Evolutionary conservation across 2,888 invertebrate genomes (phyloP).

Genomic region (Napeogenes sylphis): DNA sequence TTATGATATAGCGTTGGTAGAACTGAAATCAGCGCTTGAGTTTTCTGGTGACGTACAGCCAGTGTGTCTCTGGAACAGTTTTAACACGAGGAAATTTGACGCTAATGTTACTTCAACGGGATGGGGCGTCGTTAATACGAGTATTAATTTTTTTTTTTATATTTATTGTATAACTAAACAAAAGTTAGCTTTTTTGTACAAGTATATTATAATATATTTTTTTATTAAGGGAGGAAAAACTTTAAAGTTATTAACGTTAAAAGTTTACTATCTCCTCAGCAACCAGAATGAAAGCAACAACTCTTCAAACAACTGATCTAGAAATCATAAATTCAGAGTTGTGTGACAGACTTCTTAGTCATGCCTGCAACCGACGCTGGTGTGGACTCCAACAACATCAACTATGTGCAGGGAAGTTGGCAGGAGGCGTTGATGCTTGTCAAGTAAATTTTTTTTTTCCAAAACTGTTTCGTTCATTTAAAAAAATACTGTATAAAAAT

Average conservation of each 20-base stretch:
- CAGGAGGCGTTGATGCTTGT: constrained; percentile 44
- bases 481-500: too few relatives aligned
- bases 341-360: constrained; percentile 32
- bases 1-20: constrained; percentile 41
- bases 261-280: constrained; percentile 8
- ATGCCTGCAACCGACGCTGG: constrained; percentile 34
- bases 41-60: constrained; percentile 35
- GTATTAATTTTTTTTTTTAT: constrained; percentile 18
- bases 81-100: constrained; percentile 28
- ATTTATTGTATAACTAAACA: too few relatives aligned
- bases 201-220: too few relatives aligned
- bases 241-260: too few relatives aligned
- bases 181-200: too few relatives aligned
- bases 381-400: constrained; percentile 31
- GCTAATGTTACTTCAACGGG: constrained; percentile 24
- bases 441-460: constrained; percentile 36
- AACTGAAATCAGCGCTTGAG: constrained; percentile 24
- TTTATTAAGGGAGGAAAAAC: too few relatives aligned
- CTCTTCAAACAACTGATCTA: constrained; percentile 37
- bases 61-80: constrained; percentile 36
- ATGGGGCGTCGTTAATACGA: constrained; percentile 27
- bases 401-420: constrained; percentile 34
- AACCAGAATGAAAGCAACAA: constrained; percentile 17
- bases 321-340: constrained; percentile 32
- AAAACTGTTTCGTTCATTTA: too few relatives aligned